A percentile compares a stretch with the other conserved stretches of the same genome.
phyloP scores from a whole-genome alignment of 1,140 invertebrate genomes.

The Ectropis grisescens region DNA sequence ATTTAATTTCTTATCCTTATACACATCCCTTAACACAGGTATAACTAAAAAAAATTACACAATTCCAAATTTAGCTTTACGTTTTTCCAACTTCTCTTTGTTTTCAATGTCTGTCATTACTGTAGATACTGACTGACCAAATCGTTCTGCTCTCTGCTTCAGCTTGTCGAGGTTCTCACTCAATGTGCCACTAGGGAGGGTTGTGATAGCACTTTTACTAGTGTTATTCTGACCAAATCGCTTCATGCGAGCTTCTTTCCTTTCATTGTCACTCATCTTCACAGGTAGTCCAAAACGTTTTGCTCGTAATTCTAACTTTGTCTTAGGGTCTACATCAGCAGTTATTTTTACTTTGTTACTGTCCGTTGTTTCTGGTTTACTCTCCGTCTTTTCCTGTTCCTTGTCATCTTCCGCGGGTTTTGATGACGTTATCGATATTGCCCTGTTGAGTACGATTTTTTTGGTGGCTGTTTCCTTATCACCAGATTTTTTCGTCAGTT shows the following conservation, averaged over 20 bases:
- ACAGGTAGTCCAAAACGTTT: slow-evolving; percentile 82
- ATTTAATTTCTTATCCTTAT: too few species aligned
- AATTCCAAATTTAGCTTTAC: slow-evolving; percentile 78
- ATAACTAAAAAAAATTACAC: too few species aligned
- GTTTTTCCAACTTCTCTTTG: slow-evolving; percentile 77
- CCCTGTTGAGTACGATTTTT: slow-evolving; percentile 76
- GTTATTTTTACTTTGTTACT: slow-evolving; percentile 67
- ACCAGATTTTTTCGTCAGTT: slow-evolving; percentile 21
- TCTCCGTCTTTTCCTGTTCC: slow-evolving; percentile 13
- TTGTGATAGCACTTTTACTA: slow-evolving; percentile 21
- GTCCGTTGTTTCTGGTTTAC: slow-evolving; percentile 13
- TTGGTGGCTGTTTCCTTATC: slow-evolving; percentile 66
- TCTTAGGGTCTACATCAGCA: slow-evolving; percentile 74
- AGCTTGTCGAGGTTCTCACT: slow-evolving; percentile 71
- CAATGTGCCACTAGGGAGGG: slow-evolving; percentile 58
- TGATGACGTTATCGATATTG: slow-evolving; percentile 62
- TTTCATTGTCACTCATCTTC: slow-evolving; percentile 68
- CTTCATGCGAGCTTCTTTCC: slow-evolving; percentile 77
- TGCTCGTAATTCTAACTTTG: slow-evolving; percentile 81
- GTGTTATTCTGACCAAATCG: slow-evolving; percentile 70
- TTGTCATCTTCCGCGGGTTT: slow-evolving; percentile 11
- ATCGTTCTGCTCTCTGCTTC: slow-evolving; percentile 82
- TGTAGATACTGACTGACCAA: slow-evolving; percentile 79
- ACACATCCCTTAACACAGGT: too few species aligned
- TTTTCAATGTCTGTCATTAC: slow-evolving; percentile 76